phyloP scores from a whole-genome alignment of 2,888 invertebrate species.

The Trachelus troglodyta region DNA sequence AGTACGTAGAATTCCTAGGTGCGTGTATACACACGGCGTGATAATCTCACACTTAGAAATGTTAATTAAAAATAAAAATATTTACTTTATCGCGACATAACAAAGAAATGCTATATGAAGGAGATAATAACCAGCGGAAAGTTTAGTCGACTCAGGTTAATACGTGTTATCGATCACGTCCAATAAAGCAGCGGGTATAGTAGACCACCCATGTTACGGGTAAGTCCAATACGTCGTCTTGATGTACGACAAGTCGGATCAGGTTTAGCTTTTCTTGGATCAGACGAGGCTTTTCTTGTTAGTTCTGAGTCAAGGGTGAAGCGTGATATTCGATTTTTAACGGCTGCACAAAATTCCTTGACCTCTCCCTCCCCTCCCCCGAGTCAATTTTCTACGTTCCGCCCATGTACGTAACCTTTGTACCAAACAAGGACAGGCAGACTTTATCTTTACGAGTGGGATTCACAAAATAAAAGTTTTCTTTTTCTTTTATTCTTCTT shows the following conservation, averaged over 20 bases:
- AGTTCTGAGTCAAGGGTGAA: background rate
- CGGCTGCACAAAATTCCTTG: background rate
- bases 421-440: background rate
- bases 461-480: background rate
- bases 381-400: background rate
- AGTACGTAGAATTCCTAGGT: background rate
- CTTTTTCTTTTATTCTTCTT: background rate
- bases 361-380: background rate
- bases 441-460: background rate
- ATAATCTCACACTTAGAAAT: background rate
- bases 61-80: background rate
- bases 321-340: background rate
- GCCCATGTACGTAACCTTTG: background rate
- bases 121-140: background rate
- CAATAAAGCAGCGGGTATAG: background rate
- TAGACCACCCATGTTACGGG: background rate
- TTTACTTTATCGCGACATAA: background rate
- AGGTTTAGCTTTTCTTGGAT: background rate
- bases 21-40: background rate
- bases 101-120: background rate
- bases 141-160: background rate
- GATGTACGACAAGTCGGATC: background rate
- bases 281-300: background rate
- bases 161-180: background rate
- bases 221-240: background rate